Percentiles rank a stretch among this genome's conserved stretches.
phyloP scores from a whole-genome alignment of 2,113 vertebrate species.

The Anser brachyrhynchus region DNA sequence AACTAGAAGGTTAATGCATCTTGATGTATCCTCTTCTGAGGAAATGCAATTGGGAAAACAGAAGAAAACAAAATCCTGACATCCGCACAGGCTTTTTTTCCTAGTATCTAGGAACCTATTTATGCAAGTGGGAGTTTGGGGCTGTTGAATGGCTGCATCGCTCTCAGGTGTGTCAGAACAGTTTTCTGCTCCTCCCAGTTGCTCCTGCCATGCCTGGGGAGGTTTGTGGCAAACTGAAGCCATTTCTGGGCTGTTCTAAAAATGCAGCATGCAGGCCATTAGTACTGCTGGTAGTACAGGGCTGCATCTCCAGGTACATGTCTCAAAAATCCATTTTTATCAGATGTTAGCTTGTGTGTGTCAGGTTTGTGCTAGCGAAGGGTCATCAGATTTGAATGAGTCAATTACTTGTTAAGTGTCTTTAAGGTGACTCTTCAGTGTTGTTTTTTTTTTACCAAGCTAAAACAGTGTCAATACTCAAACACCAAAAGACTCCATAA shows the following conservation, averaged over 20 bases:
- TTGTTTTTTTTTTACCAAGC: neutral
- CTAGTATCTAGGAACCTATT: neutral
- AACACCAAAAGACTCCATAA: neutral
- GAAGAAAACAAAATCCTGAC: neutral
- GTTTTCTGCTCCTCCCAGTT: neutral
- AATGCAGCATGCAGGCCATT: fast-evolving
- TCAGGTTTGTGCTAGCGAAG: neutral
- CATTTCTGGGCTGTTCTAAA: neutral
- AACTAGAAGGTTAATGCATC: neutral
- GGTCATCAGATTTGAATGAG: neutral
- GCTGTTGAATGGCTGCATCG: neutral
- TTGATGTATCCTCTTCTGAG: neutral
- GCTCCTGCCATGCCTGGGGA: neutral
- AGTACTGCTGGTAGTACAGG: neutral
- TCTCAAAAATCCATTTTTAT: neutral
- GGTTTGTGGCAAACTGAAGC: neutral
- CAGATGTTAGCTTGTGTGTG: neutral
- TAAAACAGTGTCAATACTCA: neutral
- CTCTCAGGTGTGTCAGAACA: neutral
- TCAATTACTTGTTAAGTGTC: neutral
- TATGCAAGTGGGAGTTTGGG: neutral
- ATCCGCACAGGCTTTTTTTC: neutral
- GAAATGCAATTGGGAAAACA: neutral
- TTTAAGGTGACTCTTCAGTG: neutral
- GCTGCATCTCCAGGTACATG: neutral